phyloP scores from a whole-genome alignment of 2,113 vertebrate genomes.

The Lontra canadensis region DNA sequence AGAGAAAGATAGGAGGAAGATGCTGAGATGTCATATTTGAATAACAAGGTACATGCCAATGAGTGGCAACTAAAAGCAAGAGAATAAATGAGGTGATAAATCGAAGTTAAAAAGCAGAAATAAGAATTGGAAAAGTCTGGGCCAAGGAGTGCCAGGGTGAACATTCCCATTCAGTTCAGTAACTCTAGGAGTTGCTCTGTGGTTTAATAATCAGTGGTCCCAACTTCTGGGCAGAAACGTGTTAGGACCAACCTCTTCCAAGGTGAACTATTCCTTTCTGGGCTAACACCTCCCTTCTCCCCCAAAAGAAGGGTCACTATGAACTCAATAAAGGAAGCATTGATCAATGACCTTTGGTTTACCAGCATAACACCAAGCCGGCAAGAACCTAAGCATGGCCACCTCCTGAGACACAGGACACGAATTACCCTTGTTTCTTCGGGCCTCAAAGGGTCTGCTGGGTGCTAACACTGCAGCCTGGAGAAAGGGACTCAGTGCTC shows the following conservation, averaged over 20 bases:
- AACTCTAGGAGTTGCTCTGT: background rate
- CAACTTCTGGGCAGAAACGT: background rate
- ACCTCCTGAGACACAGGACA: background rate
- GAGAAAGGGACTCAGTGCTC: conserved; percentile 58
- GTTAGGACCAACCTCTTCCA: background rate
- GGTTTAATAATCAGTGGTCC: background rate
- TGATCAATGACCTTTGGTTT: background rate
- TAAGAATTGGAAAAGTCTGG: background rate
- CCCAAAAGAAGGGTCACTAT: background rate
- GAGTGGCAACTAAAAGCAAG: background rate
- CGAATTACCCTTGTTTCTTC: background rate
- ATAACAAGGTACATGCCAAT: background rate
- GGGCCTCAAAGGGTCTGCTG: background rate
- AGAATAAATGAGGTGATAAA: background rate
- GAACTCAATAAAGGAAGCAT: background rate
- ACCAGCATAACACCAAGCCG: background rate
- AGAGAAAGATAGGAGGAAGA: background rate
- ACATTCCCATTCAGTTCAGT: background rate
- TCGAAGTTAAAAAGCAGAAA: background rate
- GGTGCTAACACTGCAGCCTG: background rate
- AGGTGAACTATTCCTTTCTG: background rate
- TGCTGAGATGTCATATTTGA: background rate
- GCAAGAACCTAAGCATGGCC: background rate
- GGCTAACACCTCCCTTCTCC: no score
- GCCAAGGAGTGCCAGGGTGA: background rate